Evolutionary conservation across 2,113 vertebrate species (phyloP).

Genomic region (Bufo bufo): DNA sequence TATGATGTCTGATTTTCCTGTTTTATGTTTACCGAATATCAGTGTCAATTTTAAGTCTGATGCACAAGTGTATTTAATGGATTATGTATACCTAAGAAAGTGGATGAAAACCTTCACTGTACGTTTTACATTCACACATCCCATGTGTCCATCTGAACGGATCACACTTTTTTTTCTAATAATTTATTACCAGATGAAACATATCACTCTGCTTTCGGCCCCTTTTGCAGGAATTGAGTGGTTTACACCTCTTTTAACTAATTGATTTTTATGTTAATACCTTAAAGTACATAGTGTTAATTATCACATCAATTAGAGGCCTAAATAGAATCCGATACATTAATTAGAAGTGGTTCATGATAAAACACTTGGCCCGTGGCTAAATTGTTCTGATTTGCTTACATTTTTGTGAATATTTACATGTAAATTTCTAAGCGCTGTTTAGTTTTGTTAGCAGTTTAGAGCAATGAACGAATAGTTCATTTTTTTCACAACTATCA

Average conservation of each 20-base stretch:
- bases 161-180: neutral
- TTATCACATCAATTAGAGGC: slow-evolving; percentile 40
- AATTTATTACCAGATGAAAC: neutral
- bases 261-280: slow-evolving; percentile 54
- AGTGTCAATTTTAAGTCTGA: no score
- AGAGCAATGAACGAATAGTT: neutral
- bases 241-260: slow-evolving; percentile 36
- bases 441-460: neutral
- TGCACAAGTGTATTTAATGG: no score
- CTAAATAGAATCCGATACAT: slow-evolving; percentile 46
- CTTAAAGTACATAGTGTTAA: slow-evolving; percentile 40
- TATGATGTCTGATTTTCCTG: no score
- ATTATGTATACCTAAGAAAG: neutral
- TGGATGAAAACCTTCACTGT: neutral
- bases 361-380: slow-evolving; percentile 31
- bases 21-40: no score
- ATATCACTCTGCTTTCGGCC: neutral
- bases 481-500: neutral
- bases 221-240: neutral
- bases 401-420: slow-evolving; percentile 10
- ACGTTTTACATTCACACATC: neutral
- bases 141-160: neutral
- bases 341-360: slow-evolving; percentile 43
- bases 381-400: slow-evolving; percentile 16
- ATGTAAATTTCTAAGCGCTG: neutral